A percentile compares a stretch with the other conserved stretches of the same genome.
Evolutionary conservation across 2,797 vertebrate species (phyloP).

Genomic region (Macrochelys suwanniensis): DNA sequence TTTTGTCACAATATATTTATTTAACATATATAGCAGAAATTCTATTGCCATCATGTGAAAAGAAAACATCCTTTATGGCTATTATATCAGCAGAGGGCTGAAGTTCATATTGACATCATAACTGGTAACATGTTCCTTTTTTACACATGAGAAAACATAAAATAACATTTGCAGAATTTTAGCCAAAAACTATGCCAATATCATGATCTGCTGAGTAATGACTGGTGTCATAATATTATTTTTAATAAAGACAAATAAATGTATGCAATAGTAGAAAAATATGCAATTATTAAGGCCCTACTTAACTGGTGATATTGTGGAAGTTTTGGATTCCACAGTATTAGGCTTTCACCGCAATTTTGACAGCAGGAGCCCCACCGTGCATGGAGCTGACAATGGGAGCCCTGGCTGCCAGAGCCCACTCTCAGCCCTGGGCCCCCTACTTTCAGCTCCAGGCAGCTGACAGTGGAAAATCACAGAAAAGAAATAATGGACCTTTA

Average conservation of each 20-base stretch:
- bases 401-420: too few species aligned
- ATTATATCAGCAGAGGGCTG: background rate
- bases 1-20: background rate
- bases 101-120: background rate
- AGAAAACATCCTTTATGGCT: background rate
- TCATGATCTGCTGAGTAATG: background rate
- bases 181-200: accelerated
- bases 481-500: too few species aligned
- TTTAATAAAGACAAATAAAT: background rate
- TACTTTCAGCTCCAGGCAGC: too few species aligned
- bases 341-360: too few species aligned
- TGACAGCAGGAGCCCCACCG: too few species aligned
- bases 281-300: too few species aligned
- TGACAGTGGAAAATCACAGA: too few species aligned
- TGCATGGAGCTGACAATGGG: too few species aligned
- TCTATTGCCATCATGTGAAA: background rate
- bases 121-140: background rate
- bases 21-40: slow-evolving; percentile 1
- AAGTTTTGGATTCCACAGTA: too few species aligned
- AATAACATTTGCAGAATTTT: background rate
- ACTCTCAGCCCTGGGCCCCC: too few species aligned
- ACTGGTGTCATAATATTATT: accelerated
- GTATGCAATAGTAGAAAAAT: background rate
- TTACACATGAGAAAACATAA: background rate
- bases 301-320: too few species aligned